A percentile compares a stretch with the other conserved stretches of the same genome.
Evolutionary conservation across 2,113 vertebrate genomes (phyloP).

Genomic region (Crotalus horridus): DNA sequence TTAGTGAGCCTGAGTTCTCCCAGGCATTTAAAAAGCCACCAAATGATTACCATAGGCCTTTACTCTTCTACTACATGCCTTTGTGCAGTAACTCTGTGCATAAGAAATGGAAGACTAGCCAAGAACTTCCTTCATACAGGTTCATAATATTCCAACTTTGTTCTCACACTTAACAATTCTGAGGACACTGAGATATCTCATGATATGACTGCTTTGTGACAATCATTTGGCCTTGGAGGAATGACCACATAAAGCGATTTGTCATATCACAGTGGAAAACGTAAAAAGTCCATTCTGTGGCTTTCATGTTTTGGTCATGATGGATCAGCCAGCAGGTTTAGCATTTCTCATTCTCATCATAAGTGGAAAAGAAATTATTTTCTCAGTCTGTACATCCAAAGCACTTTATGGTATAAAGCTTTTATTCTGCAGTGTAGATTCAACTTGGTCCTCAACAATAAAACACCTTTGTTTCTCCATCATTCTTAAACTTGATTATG

Average conservation of each 20-base stretch:
- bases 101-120: not conserved
- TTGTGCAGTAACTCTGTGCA: not conserved
- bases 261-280: not conserved
- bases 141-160: not conserved
- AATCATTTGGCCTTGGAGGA: not conserved
- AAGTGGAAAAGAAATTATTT: not conserved
- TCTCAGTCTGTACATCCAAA: not conserved
- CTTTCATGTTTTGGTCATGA: not conserved
- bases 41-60: constrained; percentile 8
- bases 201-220: not conserved
- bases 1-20: not conserved
- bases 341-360: not conserved
- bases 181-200: not conserved
- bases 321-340: not conserved
- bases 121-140: not conserved
- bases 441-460: not conserved
- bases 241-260: not conserved
- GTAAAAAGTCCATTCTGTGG: not conserved
- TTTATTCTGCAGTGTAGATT: not conserved
- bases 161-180: not conserved
- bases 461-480: not conserved
- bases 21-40: not conserved
- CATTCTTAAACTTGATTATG: not conserved
- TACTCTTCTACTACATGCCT: constrained; percentile 9
- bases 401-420: not conserved